A percentile compares a stretch with the other conserved stretches of the same genome.
Conservation (phyloP, 2,113 vertebrate species). For the Clarias gariepinus region DNA sequence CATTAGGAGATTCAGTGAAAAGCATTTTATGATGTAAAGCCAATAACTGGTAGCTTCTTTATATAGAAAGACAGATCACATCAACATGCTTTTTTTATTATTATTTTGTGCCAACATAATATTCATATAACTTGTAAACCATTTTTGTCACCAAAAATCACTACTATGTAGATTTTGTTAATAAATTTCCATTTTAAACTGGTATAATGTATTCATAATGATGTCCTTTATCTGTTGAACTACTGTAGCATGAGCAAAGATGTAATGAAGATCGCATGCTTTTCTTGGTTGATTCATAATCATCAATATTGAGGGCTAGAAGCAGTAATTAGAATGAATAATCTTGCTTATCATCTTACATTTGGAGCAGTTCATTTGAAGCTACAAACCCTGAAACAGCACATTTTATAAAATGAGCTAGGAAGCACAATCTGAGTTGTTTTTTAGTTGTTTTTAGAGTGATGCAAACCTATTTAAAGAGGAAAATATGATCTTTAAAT, state of each 20-base stretch:
- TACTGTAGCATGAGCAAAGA: neutral
- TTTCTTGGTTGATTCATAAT: neutral
- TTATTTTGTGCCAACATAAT: conserved; percentile 24
- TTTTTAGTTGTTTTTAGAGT: too few species aligned
- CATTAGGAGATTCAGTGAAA: neutral
- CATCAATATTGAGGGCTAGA: too few species aligned
- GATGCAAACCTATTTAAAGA: too few species aligned
- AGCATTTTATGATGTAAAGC: conserved; percentile 16
- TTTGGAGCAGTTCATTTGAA: too few species aligned
- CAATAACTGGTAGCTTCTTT: conserved; percentile 20
- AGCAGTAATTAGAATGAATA: too few species aligned
- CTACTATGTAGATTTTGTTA: conserved; percentile 18
- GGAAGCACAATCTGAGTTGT: too few species aligned
- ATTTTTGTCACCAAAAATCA: neutral
- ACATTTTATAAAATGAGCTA: too few species aligned
- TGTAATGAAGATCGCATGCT: neutral
- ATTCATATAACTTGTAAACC: neutral
- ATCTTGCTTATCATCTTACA: too few species aligned
- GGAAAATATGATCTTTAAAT: too few species aligned
- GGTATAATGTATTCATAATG: conserved; percentile 13
- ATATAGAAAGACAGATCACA: conserved; percentile 17
- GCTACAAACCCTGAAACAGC: too few species aligned
- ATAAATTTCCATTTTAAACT: conserved; percentile 32
- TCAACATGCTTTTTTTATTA: neutral
- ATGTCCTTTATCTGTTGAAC: neutral